Conservation (phyloP, 2,113 vertebrate species). For the Silurus glanis region DNA sequence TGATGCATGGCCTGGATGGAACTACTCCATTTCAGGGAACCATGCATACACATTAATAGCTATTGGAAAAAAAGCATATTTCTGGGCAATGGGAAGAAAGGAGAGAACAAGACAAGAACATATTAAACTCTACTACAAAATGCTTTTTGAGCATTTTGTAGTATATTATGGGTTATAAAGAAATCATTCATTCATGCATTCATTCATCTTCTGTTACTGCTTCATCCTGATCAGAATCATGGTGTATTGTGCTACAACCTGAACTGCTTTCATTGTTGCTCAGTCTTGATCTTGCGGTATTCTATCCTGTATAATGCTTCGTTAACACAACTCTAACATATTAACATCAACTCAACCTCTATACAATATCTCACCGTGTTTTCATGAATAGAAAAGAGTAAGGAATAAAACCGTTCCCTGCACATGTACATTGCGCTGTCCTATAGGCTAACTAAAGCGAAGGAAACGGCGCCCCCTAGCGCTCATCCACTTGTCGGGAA, state of each 20-base stretch:
- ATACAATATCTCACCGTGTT: not conserved
- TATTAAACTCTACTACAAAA: not conserved
- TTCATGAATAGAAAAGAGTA: not conserved
- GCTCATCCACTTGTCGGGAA: not conserved
- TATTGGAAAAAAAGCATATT: not conserved
- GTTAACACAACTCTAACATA: not conserved
- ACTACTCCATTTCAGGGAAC: not conserved
- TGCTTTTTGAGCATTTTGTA: not conserved
- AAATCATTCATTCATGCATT: not conserved
- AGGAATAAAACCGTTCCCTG: not conserved
- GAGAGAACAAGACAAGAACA: not conserved
- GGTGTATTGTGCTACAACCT: not conserved
- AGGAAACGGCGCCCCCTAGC: constrained; percentile 11
- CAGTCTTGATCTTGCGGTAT: not conserved
- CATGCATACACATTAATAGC: not conserved
- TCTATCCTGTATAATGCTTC: not conserved
- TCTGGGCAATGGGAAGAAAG: not conserved
- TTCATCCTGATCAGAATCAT: not conserved
- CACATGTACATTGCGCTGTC: not conserved
- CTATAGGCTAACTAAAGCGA: not conserved
- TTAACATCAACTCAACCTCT: not conserved
- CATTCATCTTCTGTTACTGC: not conserved
- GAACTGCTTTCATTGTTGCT: not conserved
- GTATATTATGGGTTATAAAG: not conserved
- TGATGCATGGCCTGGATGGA: not conserved